Base-by-base conservation (phyloP, 1,140 invertebrate genomes). In the Bemisia tabaci region DNA sequence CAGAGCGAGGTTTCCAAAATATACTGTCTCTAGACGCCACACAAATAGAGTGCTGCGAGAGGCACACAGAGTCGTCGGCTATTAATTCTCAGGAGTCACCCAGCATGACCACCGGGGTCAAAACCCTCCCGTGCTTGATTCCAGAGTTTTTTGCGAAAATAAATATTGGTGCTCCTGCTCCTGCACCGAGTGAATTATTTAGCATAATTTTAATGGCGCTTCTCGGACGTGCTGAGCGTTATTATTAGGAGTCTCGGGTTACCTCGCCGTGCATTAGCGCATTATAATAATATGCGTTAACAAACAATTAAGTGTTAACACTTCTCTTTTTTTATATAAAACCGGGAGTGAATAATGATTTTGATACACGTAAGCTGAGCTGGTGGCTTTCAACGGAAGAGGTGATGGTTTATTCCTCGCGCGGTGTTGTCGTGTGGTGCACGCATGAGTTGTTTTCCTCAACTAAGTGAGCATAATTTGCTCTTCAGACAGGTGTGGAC, bases 291-390 rank as follows among this genome's bases (percentile, higher is more conserved):
- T 26, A 33, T 33, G 26, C 23, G 62, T 33, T 63, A 63, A 27
- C 26, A 63, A 63, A 26, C 33, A 63, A 27, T 26, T 33, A 27
- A 63, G 33, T 63, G 33, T 26, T 26, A 26, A 63, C 62, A 63
- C 1, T 48, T 48, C 33, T 48, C 17, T 48, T 48, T 9, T 48
- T 48, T 48, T 48, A 9, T 48, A 48, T 9, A 9, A 48, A 48
- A 48, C 5, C 33, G 33, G 33, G 5, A 17, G 33, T 48, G 5
- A 48, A 48, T 48, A 48, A 48, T 48, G 33, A 48, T 48, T 48
- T 48, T 9, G 17, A 48, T 48, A 17, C 33, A 48, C 33, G 33
- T 48, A 48, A 48, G 17, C 33, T 48, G 33, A 48, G 33, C 33
- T 48, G 5, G 33, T 48, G 17, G 33, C 17, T 48, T n/a, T 48